These are phyloP conservation scores for Ruditapes philippinarum DNA, from an alignment of 1,140 invertebrate genomes.

Conservation along the genomic window DNA sequence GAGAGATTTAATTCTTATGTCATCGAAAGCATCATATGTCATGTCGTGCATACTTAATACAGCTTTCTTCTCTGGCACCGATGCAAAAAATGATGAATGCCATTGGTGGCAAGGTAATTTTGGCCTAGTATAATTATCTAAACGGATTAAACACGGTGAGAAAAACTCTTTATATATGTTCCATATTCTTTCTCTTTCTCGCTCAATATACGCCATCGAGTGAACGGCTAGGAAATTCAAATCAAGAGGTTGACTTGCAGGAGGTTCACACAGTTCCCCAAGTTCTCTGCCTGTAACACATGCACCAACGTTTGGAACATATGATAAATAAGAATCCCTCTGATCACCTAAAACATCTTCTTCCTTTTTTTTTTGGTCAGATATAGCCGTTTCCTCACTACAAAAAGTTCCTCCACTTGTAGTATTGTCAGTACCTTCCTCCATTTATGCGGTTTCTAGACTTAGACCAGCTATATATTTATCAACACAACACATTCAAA, in stretches of 20 bases:
- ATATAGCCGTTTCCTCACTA: too few species aligned
- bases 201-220: background rate
- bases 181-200: background rate
- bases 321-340: too few species aligned
- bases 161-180: background rate
- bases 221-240: background rate
- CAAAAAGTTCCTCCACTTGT: too few species aligned
- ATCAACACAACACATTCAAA: too few species aligned
- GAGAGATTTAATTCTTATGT: background rate
- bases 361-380: too few species aligned
- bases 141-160: background rate
- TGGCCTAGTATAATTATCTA: background rate
- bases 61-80: background rate
- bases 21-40: background rate
- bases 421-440: too few species aligned
- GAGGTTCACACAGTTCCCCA: too few species aligned
- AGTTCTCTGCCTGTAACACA: too few species aligned
- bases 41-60: background rate
- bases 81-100: background rate
- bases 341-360: too few species aligned
- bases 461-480: too few species aligned
- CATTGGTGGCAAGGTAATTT: background rate
- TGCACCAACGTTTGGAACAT: too few species aligned
- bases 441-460: too few species aligned
- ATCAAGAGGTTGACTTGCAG: background rate